Percentiles rank a stretch among this genome's conserved stretches.
These are phyloP conservation scores for Tipula vernalis DNA, from an alignment of 2,888 invertebrate genomes.

Conservation along the genomic window DNA sequence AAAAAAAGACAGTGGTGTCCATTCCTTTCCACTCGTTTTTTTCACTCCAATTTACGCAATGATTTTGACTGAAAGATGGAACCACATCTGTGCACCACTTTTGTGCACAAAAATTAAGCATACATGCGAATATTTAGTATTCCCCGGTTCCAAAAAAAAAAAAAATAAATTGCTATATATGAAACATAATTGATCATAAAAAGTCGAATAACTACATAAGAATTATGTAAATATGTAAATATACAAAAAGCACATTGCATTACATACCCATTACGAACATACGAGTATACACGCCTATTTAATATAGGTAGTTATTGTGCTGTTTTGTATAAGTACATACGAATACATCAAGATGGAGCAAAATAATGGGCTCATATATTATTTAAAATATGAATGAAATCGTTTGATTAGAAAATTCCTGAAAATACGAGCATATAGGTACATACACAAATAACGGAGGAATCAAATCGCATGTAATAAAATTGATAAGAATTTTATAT, in stretches of 20 bases:
- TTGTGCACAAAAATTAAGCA: too few species aligned
- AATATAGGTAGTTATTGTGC: neutral
- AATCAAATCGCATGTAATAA: neutral
- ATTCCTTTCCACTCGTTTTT: too few species aligned
- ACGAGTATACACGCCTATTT: neutral
- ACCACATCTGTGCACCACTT: too few species aligned
- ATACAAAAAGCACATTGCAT: neutral
- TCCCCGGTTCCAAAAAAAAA: too few species aligned
- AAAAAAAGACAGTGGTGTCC: too few species aligned
- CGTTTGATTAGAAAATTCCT: neutral
- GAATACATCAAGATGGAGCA: neutral
- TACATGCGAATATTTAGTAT: too few species aligned
- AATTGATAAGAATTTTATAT: neutral
- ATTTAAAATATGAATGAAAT: neutral
- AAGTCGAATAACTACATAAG: neutral
- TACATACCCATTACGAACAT: neutral
- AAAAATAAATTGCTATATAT: too few species aligned
- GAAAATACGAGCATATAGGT: neutral
- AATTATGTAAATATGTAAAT: neutral
- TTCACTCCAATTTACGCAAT: too few species aligned
- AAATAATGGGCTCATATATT: neutral
- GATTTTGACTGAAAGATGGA: too few species aligned
- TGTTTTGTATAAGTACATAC: neutral
- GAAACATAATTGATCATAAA: neutral
- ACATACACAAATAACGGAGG: neutral